Conservation (phyloP, 1,140 invertebrate species). For the Aphelinus certus region DNA sequence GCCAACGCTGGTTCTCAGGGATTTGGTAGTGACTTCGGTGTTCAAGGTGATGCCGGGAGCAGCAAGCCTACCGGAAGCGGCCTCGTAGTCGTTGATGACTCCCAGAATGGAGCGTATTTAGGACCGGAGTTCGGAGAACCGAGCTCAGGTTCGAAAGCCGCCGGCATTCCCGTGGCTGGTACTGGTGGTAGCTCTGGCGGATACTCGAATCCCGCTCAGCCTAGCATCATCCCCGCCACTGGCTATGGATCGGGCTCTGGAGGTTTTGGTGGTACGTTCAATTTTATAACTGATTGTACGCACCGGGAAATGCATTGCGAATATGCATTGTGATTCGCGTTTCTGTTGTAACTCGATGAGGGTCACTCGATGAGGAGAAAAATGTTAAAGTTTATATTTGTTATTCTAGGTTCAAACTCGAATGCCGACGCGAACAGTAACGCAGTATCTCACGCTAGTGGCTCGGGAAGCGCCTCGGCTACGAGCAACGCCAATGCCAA, state of each 20-base stretch:
- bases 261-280: conserved; percentile 2
- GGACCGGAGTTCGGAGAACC: no score
- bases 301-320: no score
- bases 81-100: background rate
- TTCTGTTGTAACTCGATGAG: no score
- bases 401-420: conserved; percentile 3
- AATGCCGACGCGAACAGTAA: background rate
- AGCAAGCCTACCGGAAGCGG: background rate
- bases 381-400: conserved; percentile 4
- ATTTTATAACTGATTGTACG: no score
- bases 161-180: no score
- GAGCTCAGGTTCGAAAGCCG: no score
- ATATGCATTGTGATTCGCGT: no score
- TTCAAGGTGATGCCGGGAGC: background rate
- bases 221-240: conserved; percentile 22
- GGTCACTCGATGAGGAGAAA: background rate
- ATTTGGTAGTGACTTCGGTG: background rate
- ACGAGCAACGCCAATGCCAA: conserved; percentile 37
- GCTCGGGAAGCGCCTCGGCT: conserved; percentile 37
- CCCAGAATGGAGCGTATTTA: background rate
- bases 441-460: background rate
- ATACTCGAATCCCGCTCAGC: conserved; percentile 4
- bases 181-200: background rate
- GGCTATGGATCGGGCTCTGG: conserved; percentile 19
- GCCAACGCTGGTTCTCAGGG: conserved; percentile 33